These are phyloP conservation scores for Danio tinwini DNA, from an alignment of 2,797 vertebrate species.

Conservation along the genomic window DNA sequence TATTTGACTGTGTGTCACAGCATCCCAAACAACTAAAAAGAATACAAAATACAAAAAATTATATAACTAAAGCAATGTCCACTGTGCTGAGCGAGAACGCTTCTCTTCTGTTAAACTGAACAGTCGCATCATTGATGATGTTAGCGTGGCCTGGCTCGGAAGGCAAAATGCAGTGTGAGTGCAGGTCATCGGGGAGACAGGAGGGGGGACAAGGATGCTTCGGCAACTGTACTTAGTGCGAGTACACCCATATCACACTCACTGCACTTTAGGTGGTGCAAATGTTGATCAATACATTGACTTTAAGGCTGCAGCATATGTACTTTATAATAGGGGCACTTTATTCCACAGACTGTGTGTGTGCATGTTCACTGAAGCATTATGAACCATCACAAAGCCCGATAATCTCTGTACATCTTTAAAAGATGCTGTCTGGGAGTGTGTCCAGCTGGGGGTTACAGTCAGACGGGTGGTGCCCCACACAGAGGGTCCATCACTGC, in stretches of 20 bases:
- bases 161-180: too few relatives aligned
- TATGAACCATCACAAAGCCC: slow-evolving; percentile 10
- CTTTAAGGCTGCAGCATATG: slow-evolving; percentile 63
- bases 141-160: too few relatives aligned
- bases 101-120: too few relatives aligned
- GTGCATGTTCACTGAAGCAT: slow-evolving; percentile 22
- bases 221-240: too few relatives aligned
- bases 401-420: background rate
- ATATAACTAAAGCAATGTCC: too few relatives aligned
- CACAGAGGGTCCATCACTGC: slow-evolving; percentile 58
- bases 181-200: too few relatives aligned
- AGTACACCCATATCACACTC: slow-evolving; percentile 9
- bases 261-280: slow-evolving; percentile 67
- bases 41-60: too few relatives aligned
- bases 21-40: too few relatives aligned
- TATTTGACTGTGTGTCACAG: too few relatives aligned
- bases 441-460: slow-evolving; percentile 48
- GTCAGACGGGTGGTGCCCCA: slow-evolving; percentile 42
- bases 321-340: slow-evolving; percentile 26
- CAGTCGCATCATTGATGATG: too few relatives aligned
- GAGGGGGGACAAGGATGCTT: too few relatives aligned
- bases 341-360: background rate
- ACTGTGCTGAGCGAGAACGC: too few relatives aligned
- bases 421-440: slow-evolving; percentile 31
- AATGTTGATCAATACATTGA: slow-evolving; percentile 69